Base-by-base conservation (phyloP, 2,113 vertebrate species). In the Brachyhypopomus gauderio region DNA sequence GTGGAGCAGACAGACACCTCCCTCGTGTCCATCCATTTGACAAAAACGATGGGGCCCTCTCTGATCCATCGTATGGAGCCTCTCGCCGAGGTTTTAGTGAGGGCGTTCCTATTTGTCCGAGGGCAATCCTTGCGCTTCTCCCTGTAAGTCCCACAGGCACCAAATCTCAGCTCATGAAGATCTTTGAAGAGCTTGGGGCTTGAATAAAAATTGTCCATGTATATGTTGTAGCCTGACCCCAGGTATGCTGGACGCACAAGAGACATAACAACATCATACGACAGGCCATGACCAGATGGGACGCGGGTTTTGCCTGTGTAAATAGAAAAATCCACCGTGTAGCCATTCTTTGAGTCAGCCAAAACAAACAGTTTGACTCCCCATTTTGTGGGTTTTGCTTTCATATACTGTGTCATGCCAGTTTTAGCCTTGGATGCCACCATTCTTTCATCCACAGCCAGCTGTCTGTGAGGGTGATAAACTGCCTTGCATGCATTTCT, bases 141-240 rank as follows among this genome's bases (percentile, higher is more conserved):
- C n/a, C 58, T 60, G 58, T 6, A 60, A 58, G 56, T 58, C 16
- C 56, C 58, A 22, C 58, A 60, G n/a, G 20, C 20, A 22, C 19
- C 20, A n/a, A 60, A 60, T 60, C 3, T n/a, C 19, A 1, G 0
- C 58, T 60, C 19, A 60, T 60, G 9, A 19, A 60, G 20, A 60
- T 2, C 70, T 20, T n/a, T 45, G 38, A 52, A 72, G 70, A 72
- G 70, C 20, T 23, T 72, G 38, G 70, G 70, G 41, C 70, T 72
- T 14, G 19, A 48, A 23, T 48, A 48, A 72, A 52, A 72, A 48
- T 8, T 72, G 5, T 71, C 69, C 19, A 23, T 71, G 19, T 71
- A 71, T 5, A 71, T 45, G 20, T 38, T 36, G 41, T 71, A 71
- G 36, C 69, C 69, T 41, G 69, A 17, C 16, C 41, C 41, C 34